Conservation (phyloP, 2,888 invertebrate genomes). For the Phengaris arion region DNA sequence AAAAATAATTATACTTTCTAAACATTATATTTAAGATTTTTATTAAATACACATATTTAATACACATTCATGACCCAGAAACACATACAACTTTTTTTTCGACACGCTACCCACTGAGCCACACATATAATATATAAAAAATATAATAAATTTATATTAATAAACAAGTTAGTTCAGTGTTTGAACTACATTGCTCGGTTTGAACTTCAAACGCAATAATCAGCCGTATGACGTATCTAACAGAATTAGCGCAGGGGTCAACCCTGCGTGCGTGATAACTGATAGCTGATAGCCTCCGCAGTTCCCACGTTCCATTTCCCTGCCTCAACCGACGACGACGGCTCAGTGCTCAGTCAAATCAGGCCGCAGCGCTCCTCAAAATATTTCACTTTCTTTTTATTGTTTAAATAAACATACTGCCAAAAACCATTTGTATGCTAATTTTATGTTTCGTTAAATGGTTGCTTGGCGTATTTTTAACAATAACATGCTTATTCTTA, state of each 20-base stretch:
- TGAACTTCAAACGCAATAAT: not conserved
- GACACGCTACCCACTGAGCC: no score
- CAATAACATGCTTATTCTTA: no score
- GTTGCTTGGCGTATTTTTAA: not conserved
- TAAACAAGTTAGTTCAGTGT: no score
- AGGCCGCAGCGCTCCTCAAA: not conserved
- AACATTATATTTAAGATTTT: no score
- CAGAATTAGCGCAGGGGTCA: not conserved
- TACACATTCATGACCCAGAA: no score
- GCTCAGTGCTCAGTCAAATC: not conserved
- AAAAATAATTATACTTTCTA: no score
- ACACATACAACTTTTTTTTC: no score
- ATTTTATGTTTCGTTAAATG: not conserved
- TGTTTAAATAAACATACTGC: not conserved
- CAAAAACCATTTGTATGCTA: not conserved
- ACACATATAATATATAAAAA: no score
- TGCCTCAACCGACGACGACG: not conserved
- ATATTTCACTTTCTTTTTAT: conserved; percentile 24
- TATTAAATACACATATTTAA: no score
- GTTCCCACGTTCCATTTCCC: conserved; percentile 17
- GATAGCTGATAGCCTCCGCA: not conserved
- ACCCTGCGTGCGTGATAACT: not conserved
- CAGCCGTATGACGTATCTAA: not conserved
- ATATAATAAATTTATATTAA: no score
- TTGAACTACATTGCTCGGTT: no score